Percentiles rank a stretch among this genome's conserved stretches.
These are phyloP conservation scores for Hofmannophila pseudospretella DNA, from an alignment of 2,888 invertebrate genomes.

Conservation along the genomic window DNA sequence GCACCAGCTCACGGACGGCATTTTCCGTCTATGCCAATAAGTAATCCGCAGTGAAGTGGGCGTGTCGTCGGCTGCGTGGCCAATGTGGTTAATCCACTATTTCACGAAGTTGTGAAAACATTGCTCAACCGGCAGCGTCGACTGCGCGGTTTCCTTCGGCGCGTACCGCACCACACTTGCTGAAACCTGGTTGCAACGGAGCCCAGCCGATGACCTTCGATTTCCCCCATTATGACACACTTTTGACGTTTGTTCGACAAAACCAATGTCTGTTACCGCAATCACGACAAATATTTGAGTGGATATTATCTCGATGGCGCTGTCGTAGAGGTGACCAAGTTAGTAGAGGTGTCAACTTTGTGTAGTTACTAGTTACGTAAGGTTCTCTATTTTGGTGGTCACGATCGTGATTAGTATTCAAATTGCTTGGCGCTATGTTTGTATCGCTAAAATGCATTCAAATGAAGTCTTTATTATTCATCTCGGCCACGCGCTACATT, in stretches of 20 bases:
- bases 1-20: no score
- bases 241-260: conserved; percentile 48
- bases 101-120: conserved; percentile 59
- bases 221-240: conserved; percentile 57
- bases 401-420: conserved; percentile 30
- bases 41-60: conserved; percentile 24
- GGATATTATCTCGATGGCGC: conserved; percentile 25
- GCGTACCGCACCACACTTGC: conserved; percentile 35
- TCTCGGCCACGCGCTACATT: conserved; percentile 19
- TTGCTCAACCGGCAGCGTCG: conserved; percentile 38
- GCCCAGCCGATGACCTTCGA: conserved; percentile 49
- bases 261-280: conserved; percentile 39
- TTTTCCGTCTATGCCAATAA: neutral
- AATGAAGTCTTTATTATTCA: conserved; percentile 31
- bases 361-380: conserved; percentile 34
- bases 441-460: conserved; percentile 29
- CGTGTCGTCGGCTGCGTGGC: conserved; percentile 33
- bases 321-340: conserved; percentile 23
- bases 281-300: conserved; percentile 37
- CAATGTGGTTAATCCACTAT: conserved; percentile 53
- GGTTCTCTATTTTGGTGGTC: conserved; percentile 27
- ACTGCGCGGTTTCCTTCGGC: conserved; percentile 27
- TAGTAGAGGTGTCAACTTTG: conserved; percentile 15
- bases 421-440: conserved; percentile 24
- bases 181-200: conserved; percentile 38